Evolutionary conservation across 2,888 invertebrate genomes (phyloP), one percentile per base, ranked within the genome.

Genomic region (Oscheius sp.): DNA sequence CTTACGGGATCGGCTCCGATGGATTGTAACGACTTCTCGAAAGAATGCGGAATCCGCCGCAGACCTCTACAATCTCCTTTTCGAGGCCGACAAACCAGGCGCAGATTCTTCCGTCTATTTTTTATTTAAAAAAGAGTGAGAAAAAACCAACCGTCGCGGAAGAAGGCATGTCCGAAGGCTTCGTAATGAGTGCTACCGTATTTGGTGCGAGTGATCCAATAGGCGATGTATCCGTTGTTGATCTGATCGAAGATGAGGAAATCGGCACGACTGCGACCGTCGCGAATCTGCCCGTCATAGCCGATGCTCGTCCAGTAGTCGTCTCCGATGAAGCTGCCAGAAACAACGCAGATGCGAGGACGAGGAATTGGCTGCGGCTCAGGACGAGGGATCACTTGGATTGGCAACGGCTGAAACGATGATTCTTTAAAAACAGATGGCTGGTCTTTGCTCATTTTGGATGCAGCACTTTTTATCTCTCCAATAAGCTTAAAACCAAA

Each of bases 41-140:
- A 20, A 81, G 73, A n/a, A 81, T 71, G 12, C 81, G 70, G 75
- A 81, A 81, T 48, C 81, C 81, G 25, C 78, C 78, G 52, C 79
- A 81, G 39, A 80, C 73, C 34, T 80, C 76, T 12, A 75, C 72
- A 3, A 77, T 69, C 37, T 77, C 76, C 25, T 68, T 45, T 48
- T 65, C 12, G 50, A 69, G 46, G 0, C 77, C 79, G 17, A 80
- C 75, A 53, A 81, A 81, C 71, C 75, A 76, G 12, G 75, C 81
- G 50, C 79, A 81, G 8, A 78, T 45, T 48, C 72, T 48, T 17
- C 63, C 45, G 20, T 69, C 63, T 52, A 46, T 12, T 37, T 25
- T 20, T 25, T 17, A 3, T 52, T 6, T 33, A 8, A 8, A n/a
- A 15, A 5, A 34, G n/a, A n/a, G n/a, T n/a, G n/a, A n/a, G n/a